Evolutionary conservation across 2,113 vertebrate species (phyloP).

Genomic region (Pseudorectes ferrugineus): DNA sequence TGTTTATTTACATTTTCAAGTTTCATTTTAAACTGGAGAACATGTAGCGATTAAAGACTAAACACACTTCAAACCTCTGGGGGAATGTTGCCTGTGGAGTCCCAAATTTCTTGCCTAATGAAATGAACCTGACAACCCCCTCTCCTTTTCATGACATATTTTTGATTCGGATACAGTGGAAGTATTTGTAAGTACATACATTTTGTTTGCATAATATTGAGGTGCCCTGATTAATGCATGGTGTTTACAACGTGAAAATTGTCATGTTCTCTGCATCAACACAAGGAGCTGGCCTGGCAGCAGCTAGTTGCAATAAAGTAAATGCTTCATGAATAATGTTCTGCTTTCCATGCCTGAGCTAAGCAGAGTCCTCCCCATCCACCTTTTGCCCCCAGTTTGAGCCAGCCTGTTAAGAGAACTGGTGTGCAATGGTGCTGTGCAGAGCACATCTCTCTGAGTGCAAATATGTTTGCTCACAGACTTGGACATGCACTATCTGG

Average conservation of each 20-base stretch:
- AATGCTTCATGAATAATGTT: conserved; percentile 8
- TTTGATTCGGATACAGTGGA: background rate
- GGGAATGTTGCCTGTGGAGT: background rate
- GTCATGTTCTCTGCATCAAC: conserved; percentile 17
- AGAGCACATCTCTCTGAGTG: background rate
- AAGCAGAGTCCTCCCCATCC: background rate
- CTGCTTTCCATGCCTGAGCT: background rate
- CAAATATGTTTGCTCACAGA: background rate
- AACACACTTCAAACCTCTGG: background rate
- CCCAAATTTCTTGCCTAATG: background rate
- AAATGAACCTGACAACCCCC: background rate
- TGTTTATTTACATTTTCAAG: conserved; percentile 19
- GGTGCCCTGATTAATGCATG: conserved; percentile 4
- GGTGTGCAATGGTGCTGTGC: background rate
- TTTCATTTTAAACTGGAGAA: conserved; percentile 12
- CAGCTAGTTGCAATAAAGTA: background rate
- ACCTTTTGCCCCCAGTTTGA: background rate
- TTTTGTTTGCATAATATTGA: conserved; percentile 51
- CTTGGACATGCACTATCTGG: background rate
- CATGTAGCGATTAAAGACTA: background rate
- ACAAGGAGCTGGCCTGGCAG: background rate
- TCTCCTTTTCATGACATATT: background rate
- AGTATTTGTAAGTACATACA: background rate
- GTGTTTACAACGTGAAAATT: conserved; percentile 53
- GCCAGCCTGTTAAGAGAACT: background rate